Percentiles rank a stretch among this genome's conserved stretches.
phyloP scores from a whole-genome alignment of 2,113 vertebrate genomes.

The Neoarius graeffei region DNA sequence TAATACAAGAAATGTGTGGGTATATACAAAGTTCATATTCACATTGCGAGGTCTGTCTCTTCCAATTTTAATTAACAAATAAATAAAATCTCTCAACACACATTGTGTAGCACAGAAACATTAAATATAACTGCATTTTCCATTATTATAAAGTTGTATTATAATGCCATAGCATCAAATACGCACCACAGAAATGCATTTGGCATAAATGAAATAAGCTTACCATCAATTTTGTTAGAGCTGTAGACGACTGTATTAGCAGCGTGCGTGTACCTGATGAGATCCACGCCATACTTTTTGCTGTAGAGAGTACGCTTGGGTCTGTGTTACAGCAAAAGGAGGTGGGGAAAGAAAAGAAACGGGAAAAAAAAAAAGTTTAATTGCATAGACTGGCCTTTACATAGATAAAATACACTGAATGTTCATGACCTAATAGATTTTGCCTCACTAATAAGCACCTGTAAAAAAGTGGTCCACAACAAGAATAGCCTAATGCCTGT shows the following conservation, averaged over 20 bases:
- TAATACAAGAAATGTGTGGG: background rate
- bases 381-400: background rate
- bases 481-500: background rate
- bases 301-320: constrained; percentile 98
- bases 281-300: constrained; percentile 99
- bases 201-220: background rate
- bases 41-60: background rate
- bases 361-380: background rate
- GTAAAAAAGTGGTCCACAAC: background rate
- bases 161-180: background rate
- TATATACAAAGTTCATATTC: background rate
- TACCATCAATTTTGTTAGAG: constrained; percentile 99
- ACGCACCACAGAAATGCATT: background rate
- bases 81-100: background rate
- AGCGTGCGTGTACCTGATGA: constrained; percentile 98
- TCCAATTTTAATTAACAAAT: background rate
- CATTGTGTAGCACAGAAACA: background rate
- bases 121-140: background rate
- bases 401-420: background rate
- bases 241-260: constrained; percentile 99
- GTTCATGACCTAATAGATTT: background rate
- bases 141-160: no score
- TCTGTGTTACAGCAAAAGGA: constrained; percentile 65
- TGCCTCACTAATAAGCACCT: background rate
- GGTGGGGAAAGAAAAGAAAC: background rate